Percentiles rank a stretch among this genome's conserved stretches.
Conservation (phyloP, 2,888 invertebrate genomes). For the Campoplex capitator region DNA sequence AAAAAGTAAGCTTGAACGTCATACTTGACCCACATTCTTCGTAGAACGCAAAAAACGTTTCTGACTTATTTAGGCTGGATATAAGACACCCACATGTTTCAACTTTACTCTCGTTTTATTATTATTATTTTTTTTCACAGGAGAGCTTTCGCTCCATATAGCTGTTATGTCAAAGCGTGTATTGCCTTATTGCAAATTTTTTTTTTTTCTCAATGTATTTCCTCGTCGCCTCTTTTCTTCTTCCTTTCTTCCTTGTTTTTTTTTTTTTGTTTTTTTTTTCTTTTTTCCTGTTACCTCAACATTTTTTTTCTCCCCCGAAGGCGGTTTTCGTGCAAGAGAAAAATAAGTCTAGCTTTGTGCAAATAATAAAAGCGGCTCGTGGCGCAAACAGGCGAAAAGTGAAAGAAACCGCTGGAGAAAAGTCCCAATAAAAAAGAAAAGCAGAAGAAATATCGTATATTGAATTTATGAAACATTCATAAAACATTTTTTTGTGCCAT, state of each 20-base stretch:
- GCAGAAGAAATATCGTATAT: slow-evolving; percentile 16
- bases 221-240: background rate
- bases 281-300: background rate
- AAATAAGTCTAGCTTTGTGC: slow-evolving; percentile 34
- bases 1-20: slow-evolving; percentile 35
- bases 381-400: background rate
- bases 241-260: background rate
- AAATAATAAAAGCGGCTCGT: slow-evolving; percentile 17
- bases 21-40: slow-evolving; percentile 56
- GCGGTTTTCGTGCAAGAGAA: slow-evolving; percentile 16
- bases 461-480: slow-evolving; percentile 32
- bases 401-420: slow-evolving; percentile 9
- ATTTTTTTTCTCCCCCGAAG: slow-evolving; percentile 32
- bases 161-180: background rate
- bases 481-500: slow-evolving; percentile 9
- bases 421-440: background rate
- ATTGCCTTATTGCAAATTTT: slow-evolving; percentile 17
- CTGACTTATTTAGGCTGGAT: slow-evolving; percentile 44
- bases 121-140: background rate
- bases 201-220: slow-evolving; percentile 1
- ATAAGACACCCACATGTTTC: slow-evolving; percentile 39
- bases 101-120: slow-evolving; percentile 20
- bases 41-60: slow-evolving; percentile 22
- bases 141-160: background rate
- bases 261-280: background rate